Evolutionary conservation across 2,113 vertebrate genomes (phyloP).

Genomic region (Cebus imitator): DNA sequence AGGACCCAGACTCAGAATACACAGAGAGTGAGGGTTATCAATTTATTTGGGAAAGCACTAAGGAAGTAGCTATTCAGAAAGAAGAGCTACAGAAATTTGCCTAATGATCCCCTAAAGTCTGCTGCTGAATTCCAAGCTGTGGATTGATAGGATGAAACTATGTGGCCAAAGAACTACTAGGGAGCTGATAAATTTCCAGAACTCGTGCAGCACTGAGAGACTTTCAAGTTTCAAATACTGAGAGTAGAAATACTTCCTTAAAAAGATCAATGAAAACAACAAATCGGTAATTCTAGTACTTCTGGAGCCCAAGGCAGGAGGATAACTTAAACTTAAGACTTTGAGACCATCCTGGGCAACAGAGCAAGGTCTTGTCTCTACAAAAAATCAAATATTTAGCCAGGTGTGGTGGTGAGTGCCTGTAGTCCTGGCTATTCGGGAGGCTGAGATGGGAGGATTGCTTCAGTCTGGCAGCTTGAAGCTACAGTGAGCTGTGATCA

Average conservation of each 20-base stretch:
- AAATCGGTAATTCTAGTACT: too few species aligned
- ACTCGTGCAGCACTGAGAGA: not conserved
- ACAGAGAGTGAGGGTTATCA: not conserved
- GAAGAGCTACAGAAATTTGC: not conserved
- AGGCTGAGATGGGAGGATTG: too few species aligned
- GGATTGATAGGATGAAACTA: not conserved
- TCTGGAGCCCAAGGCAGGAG: too few species aligned
- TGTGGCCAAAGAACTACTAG: not conserved
- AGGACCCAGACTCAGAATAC: not conserved
- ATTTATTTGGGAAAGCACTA: not conserved
- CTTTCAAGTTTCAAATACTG: not conserved
- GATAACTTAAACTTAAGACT: too few species aligned
- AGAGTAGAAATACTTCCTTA: not conserved
- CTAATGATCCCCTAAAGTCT: not conserved
- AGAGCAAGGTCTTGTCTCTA: too few species aligned
- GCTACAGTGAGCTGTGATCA: too few species aligned
- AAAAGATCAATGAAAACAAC: not conserved
- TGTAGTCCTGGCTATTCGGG: too few species aligned
- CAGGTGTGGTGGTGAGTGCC: too few species aligned
- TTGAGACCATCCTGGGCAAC: too few species aligned
- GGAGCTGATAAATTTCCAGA: not conserved
- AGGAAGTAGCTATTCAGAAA: not conserved
- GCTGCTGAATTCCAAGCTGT: not conserved
- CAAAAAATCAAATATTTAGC: too few species aligned
- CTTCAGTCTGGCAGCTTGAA: too few species aligned